These are phyloP conservation scores for Amphipyra tragopoginis DNA, from an alignment of 2,888 invertebrate species.

Conservation along the genomic window DNA sequence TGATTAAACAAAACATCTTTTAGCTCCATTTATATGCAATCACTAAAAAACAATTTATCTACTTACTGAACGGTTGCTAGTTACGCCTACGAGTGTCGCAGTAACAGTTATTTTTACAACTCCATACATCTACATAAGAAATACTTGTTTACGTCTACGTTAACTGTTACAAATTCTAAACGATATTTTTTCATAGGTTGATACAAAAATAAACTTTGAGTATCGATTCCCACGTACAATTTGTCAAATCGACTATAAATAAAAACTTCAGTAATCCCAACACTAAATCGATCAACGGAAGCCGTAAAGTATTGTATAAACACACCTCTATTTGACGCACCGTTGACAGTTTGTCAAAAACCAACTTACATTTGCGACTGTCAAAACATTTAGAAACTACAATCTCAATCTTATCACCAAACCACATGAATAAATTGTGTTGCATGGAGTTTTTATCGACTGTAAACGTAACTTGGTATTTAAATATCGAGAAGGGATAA, in stretches of 20 bases:
- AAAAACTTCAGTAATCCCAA: constrained; percentile 31
- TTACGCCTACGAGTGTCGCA: neutral
- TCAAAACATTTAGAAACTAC: constrained; percentile 16
- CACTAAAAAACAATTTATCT: neutral
- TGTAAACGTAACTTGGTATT: constrained; percentile 11
- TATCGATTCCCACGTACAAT: constrained; percentile 27
- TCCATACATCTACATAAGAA: constrained; percentile 13
- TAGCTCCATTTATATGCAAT: neutral
- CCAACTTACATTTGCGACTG: constrained; percentile 10
- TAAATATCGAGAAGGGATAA: constrained; percentile 38
- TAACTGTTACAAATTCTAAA: constrained; percentile 5
- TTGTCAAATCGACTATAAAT: constrained; percentile 33
- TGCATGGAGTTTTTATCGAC: neutral
- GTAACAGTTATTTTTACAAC: constrained; percentile 22
- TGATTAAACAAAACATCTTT: neutral
- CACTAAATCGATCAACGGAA: constrained; percentile 45
- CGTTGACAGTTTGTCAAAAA: constrained; percentile 41
- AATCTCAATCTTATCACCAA: constrained; percentile 5
- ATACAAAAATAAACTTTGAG: constrained; percentile 18
- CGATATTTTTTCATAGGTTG: constrained; percentile 5
- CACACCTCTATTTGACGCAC: constrained; percentile 43
- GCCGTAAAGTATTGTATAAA: constrained; percentile 43
- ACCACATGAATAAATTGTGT: neutral
- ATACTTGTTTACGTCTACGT: constrained; percentile 11
- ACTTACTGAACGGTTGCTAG: neutral